A percentile compares a stretch with the other conserved stretches of the same genome.
These are phyloP conservation scores for Xyrauchen texanus DNA, from an alignment of 2,113 vertebrate genomes.

Conservation along the genomic window DNA sequence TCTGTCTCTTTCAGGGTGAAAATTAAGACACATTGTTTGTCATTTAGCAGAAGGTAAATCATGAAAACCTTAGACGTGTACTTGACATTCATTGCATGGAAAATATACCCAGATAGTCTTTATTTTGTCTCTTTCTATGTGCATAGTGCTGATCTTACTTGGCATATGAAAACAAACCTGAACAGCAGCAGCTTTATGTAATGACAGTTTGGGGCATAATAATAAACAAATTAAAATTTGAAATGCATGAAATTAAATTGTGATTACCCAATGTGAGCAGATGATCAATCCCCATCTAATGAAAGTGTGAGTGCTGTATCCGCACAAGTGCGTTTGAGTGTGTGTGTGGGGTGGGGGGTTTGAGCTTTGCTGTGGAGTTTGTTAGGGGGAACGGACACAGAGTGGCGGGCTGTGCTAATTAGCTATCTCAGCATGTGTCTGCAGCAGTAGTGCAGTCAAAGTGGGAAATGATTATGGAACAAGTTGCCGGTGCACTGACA, in stretches of 20 bases:
- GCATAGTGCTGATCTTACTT: slow-evolving; percentile 44
- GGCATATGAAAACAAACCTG: slow-evolving; percentile 53
- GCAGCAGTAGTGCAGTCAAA: slow-evolving; percentile 68
- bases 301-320: slow-evolving; percentile 48
- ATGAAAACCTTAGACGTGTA: no score
- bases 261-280: slow-evolving; percentile 62
- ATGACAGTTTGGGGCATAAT: slow-evolving; percentile 64
- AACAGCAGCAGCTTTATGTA: slow-evolving; percentile 48
- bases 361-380: slow-evolving; percentile 55
- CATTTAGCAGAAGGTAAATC: no score
- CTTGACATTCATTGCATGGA: background rate
- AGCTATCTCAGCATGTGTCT: slow-evolving; percentile 75
- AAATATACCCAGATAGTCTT: slow-evolving; percentile 1
- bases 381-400: slow-evolving; percentile 65
- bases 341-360: background rate
- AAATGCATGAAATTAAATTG: slow-evolving; percentile 70
- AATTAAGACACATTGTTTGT: no score
- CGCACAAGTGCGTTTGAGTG: slow-evolving; percentile 16
- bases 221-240: slow-evolving; percentile 69
- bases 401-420: slow-evolving; percentile 74
- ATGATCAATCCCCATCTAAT: slow-evolving; percentile 67
- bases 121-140: background rate
- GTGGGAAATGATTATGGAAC: slow-evolving; percentile 74
- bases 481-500: slow-evolving; percentile 63
- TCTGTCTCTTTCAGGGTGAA: no score